A percentile compares a stretch with the other conserved stretches of the same genome.
Conservation (phyloP, 2,888 invertebrate genomes). For the Andrena trimmerana region DNA sequence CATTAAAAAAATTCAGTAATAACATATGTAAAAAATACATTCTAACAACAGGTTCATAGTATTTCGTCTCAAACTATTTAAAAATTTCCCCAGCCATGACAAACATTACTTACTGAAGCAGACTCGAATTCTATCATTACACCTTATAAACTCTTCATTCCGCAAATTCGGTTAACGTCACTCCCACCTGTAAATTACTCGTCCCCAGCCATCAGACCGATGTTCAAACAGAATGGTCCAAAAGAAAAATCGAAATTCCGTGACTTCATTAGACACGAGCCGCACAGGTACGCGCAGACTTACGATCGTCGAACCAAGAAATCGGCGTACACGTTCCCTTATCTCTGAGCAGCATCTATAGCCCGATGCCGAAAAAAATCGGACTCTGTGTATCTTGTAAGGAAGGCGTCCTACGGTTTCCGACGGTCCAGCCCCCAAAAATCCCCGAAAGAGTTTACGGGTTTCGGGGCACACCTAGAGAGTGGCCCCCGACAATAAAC, state of each 20-base stretch:
- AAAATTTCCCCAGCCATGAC: too few species aligned
- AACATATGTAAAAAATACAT: too few species aligned
- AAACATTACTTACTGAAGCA: too few species aligned
- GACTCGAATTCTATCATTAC: too few species aligned
- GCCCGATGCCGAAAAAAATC: conserved; percentile 67
- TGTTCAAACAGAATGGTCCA: conserved; percentile 20
- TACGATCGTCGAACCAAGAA: conserved; percentile 64
- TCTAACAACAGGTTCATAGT: too few species aligned
- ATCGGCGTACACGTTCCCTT: conserved; percentile 66
- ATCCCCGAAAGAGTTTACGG: conserved; percentile 67
- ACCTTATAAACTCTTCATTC: too few species aligned
- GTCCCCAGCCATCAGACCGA: not conserved
- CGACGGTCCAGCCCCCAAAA: conserved; percentile 52
- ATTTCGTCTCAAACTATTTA: too few species aligned
- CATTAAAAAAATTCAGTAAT: too few species aligned
- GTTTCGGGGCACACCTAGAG: conserved; percentile 73
- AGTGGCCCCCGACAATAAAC: conserved; percentile 72
- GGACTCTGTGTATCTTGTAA: conserved; percentile 62
- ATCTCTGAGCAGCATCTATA: conserved; percentile 65
- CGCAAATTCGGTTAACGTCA: too few species aligned
- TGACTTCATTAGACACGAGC: conserved; percentile 54
- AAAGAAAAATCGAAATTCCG: conserved; percentile 47
- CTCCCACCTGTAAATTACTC: not conserved
- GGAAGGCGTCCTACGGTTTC: conserved; percentile 72
- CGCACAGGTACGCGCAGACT: conserved; percentile 51